Conservation (phyloP, 2,113 vertebrate genomes). For the Pitta sordida region DNA sequence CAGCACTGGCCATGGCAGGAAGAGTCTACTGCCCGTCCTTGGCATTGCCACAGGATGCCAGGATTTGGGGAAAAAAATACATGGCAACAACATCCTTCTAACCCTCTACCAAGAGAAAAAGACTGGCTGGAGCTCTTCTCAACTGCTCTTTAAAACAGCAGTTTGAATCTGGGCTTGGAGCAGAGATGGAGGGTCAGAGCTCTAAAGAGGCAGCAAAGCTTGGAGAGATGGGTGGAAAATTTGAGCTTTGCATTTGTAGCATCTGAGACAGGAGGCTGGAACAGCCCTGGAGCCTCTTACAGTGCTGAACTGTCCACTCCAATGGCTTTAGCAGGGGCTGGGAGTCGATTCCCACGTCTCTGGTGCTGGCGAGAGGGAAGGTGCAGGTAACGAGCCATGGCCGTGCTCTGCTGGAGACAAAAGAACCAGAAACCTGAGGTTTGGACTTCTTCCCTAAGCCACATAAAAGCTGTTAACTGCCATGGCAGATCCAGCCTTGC, state of each 20-base stretch:
- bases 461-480: not conserved
- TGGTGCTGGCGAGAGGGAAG: not conserved
- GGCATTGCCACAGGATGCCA: not conserved
- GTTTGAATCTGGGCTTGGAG: fast-evolving
- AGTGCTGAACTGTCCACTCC: fast-evolving
- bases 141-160: not conserved
- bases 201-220: not conserved
- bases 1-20: not conserved
- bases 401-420: fast-evolving
- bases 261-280: not conserved
- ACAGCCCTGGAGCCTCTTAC: not conserved
- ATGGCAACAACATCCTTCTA: not conserved
- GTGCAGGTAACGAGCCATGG: not conserved
- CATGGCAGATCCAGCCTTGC: fast-evolving
- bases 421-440: not conserved
- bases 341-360: fast-evolving
- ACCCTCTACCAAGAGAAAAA: not conserved
- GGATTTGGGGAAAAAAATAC: not conserved
- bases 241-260: not conserved
- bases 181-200: not conserved
- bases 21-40: not conserved
- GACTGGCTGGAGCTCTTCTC: not conserved
- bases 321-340: not conserved
- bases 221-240: not conserved
- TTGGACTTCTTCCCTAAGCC: not conserved